Conservation (phyloP, 2,888 invertebrate species). For the Dioctria linearis region DNA sequence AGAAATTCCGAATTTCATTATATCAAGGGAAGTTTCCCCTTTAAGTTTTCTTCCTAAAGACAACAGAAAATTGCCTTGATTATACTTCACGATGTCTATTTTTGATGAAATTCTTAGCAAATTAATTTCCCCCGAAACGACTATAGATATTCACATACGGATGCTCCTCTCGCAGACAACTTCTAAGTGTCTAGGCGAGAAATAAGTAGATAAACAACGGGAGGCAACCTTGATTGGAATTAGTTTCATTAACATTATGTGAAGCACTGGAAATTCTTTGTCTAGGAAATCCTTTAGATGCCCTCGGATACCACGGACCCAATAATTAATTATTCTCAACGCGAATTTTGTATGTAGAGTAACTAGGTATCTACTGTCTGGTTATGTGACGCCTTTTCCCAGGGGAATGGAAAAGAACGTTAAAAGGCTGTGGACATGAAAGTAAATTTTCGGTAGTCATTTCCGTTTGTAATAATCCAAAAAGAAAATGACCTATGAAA, state of each 20-base stretch:
- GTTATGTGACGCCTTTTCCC: too few species aligned
- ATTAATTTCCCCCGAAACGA: conserved; percentile 19
- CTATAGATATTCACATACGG: not conserved
- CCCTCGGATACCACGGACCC: not conserved
- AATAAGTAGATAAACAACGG: conserved; percentile 27
- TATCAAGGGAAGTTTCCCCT: too few species aligned
- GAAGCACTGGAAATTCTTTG: conserved; percentile 13
- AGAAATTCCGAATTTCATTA: too few species aligned
- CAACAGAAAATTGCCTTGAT: too few species aligned
- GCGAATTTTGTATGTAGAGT: too few species aligned
- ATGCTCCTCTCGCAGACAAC: not conserved
- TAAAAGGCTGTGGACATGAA: too few species aligned
- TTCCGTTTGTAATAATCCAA: too few species aligned
- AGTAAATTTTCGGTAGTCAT: too few species aligned
- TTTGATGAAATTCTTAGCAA: conserved; percentile 5
- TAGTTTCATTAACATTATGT: conserved; percentile 25
- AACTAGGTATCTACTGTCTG: too few species aligned
- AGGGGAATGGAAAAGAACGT: too few species aligned
- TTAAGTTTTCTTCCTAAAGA: too few species aligned
- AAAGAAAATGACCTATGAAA: too few species aligned
- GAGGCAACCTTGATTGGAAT: conserved; percentile 31
- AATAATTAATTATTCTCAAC: not conserved
- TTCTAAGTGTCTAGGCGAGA: conserved; percentile 5
- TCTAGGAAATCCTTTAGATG: not conserved
- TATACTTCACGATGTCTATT: not conserved